phyloP scores from a whole-genome alignment of 64 coral and sea anemone genomes.

The Cladopsammia gracilis region DNA sequence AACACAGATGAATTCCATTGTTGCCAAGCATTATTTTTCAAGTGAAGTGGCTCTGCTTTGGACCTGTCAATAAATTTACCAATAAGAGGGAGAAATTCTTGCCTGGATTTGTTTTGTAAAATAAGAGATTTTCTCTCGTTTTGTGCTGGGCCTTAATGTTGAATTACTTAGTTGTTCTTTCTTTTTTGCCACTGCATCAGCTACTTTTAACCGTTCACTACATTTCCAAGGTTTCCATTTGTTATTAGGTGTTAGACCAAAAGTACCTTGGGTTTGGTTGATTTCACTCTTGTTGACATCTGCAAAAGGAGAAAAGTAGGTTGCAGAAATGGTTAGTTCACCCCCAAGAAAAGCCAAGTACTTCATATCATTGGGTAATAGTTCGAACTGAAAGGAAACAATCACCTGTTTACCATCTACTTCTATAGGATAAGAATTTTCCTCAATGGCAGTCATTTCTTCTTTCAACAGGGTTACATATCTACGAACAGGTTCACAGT shows the following conservation, averaged over 20 bases:
- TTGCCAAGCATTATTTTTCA: constrained; percentile 81
- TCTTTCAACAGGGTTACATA: constrained; percentile 19
- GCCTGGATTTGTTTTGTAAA: constrained; percentile 49
- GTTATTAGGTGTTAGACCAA: constrained; percentile 23
- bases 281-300: constrained; percentile 34
- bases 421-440: not conserved
- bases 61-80: constrained; percentile 69
- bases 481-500: constrained; percentile 45
- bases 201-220: constrained; percentile 48
- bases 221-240: constrained; percentile 82
- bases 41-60: constrained; percentile 66
- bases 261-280: not conserved
- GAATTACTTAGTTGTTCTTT: constrained; percentile 55
- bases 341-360: constrained; percentile 27
- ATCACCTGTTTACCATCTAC: constrained; percentile 4
- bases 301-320: constrained; percentile 70
- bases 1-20: constrained; percentile 34
- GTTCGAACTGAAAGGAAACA: constrained; percentile 24
- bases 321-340: constrained; percentile 48
- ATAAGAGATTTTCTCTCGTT: constrained; percentile 53
- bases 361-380: constrained; percentile 46
- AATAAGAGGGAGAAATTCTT: constrained; percentile 69
- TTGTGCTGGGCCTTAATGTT: constrained; percentile 1
- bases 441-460: constrained; percentile 35
- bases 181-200: constrained; percentile 44